phyloP scores from a whole-genome alignment of 2,888 invertebrate genomes.

The Netelia virgata region DNA sequence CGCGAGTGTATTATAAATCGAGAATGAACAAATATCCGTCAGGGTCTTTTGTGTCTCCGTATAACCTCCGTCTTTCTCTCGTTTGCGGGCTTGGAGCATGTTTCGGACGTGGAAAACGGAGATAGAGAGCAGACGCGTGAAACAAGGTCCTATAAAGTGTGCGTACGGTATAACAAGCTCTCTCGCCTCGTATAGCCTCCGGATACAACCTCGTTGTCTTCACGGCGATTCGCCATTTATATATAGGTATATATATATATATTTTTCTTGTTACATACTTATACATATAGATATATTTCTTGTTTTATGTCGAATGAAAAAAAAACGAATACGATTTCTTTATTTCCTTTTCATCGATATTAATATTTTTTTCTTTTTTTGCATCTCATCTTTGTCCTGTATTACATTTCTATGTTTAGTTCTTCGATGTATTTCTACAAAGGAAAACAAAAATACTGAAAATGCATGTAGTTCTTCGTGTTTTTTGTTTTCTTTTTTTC shows the following conservation, averaged over 20 bases:
- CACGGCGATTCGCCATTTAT: conserved; percentile 19
- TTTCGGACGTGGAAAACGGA: conserved; percentile 26
- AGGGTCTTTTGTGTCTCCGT: background rate
- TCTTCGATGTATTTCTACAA: no score
- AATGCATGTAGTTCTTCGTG: no score
- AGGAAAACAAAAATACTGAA: no score
- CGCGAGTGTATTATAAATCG: conserved; percentile 56
- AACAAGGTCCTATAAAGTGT: conserved; percentile 64
- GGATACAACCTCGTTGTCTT: conserved; percentile 57
- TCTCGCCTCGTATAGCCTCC: conserved; percentile 38
- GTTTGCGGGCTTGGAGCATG: background rate
- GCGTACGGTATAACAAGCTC: conserved; percentile 54
- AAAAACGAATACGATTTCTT: no score
- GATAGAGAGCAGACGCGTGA: conserved; percentile 60
- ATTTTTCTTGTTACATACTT: no score
- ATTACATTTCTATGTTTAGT: no score
- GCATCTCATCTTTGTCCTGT: no score
- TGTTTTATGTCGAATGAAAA: background rate
- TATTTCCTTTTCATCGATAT: no score
- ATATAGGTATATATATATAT: no score
- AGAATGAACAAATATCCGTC: conserved; percentile 44
- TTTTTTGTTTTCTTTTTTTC: background rate
- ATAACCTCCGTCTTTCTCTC: no score
- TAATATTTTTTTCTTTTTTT: no score
- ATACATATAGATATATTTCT: background rate